Evolutionary conservation across 2,113 vertebrate genomes (phyloP).

Genomic region (Scopus umbretta): DNA sequence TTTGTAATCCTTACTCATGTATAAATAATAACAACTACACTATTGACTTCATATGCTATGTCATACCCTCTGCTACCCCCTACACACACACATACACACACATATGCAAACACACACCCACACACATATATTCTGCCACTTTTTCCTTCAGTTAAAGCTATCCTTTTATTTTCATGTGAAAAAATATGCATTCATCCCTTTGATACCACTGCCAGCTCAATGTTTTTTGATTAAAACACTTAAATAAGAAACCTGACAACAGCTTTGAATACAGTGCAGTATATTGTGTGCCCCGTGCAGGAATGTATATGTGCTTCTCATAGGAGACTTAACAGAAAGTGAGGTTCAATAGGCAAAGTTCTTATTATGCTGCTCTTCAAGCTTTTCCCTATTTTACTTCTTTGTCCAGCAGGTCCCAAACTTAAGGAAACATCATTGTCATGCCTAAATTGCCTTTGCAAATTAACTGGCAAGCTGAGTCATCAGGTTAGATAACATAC

Average conservation of each 20-base stretch:
- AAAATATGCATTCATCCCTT: slow-evolving; percentile 35
- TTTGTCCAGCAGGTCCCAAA: slow-evolving; percentile 2
- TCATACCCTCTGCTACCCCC: slow-evolving; percentile 75
- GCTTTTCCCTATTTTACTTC: not conserved
- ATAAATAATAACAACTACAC: slow-evolving; percentile 87
- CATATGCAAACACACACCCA: slow-evolving; percentile 16
- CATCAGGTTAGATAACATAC: slow-evolving; percentile 18
- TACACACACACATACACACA: not conserved
- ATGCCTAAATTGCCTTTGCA: slow-evolving; percentile 31
- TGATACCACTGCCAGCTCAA: slow-evolving; percentile 28
- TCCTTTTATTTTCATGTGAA: slow-evolving; percentile 22
- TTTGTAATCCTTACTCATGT: slow-evolving; percentile 88
- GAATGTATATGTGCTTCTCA: slow-evolving; percentile 19
- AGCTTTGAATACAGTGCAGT: slow-evolving; percentile 37
- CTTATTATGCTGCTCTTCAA: slow-evolving; percentile 13
- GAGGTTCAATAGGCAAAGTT: not conserved
- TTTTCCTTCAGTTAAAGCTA: slow-evolving; percentile 18
- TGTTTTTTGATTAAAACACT: slow-evolving; percentile 48
- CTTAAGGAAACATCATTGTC: slow-evolving; percentile 12
- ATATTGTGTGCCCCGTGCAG: not conserved
- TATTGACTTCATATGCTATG: slow-evolving; percentile 83
- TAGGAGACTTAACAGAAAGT: slow-evolving; percentile 20
- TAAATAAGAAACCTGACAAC: slow-evolving; percentile 50
- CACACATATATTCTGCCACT: not conserved
- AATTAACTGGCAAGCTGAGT: slow-evolving; percentile 37